Evolutionary conservation across 1,140 invertebrate genomes (phyloP).

Genomic region (Drosophila pseudoobscura): DNA sequence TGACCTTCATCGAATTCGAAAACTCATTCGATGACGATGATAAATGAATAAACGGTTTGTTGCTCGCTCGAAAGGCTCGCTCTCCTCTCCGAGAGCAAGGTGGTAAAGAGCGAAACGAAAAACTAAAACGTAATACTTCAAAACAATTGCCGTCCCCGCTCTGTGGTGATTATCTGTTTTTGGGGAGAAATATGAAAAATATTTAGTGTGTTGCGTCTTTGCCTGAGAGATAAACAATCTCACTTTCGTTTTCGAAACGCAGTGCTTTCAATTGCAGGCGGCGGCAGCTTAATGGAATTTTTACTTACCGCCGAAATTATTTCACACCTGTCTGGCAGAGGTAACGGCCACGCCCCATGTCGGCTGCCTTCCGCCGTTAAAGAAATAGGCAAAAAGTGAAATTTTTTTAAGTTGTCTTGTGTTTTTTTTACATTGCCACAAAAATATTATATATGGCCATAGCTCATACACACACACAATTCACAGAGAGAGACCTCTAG

Average conservation of each 20-base stretch:
- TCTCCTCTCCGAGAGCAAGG: background rate
- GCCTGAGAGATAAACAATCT: constrained; percentile 17
- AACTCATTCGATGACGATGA: constrained; percentile 50
- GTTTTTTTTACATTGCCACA: constrained; percentile 37
- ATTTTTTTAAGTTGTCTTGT: constrained; percentile 50
- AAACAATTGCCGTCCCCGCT: constrained; percentile 38
- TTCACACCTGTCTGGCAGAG: constrained; percentile 56
- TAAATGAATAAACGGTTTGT: constrained; percentile 32
- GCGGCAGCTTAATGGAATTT: constrained; percentile 12
- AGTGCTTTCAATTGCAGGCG: constrained; percentile 35
- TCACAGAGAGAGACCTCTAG: background rate
- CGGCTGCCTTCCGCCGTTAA: constrained; percentile 35
- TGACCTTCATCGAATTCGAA: constrained; percentile 47
- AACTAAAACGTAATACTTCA: constrained; percentile 33
- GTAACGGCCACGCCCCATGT: constrained; percentile 26
- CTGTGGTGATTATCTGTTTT: constrained; percentile 21
- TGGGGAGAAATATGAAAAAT: constrained; percentile 11
- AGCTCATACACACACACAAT: constrained; percentile 7
- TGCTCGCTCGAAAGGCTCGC: constrained; percentile 1
- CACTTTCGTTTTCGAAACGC: constrained; percentile 40
- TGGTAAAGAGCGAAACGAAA: constrained; percentile 7
- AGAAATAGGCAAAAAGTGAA: constrained; percentile 77
- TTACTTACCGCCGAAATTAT: constrained; percentile 35
- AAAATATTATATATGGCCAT: constrained; percentile 26
- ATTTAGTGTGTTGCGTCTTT: constrained; percentile 24